These are phyloP conservation scores for Agrochola lota DNA, from an alignment of 2,888 invertebrate genomes.

Conservation along the genomic window DNA sequence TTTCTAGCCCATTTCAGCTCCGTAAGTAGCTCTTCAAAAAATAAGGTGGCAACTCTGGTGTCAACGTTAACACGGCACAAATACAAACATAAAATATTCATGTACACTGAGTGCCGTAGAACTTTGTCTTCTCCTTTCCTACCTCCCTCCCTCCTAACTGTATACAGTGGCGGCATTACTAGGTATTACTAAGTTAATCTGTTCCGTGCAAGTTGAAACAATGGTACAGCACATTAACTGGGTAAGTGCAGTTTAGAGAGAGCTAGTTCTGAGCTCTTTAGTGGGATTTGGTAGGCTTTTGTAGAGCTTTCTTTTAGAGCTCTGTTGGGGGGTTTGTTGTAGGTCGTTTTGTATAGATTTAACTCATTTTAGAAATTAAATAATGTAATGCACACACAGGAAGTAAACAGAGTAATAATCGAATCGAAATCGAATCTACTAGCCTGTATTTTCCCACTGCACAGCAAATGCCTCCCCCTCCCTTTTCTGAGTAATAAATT, in stretches of 20 bases:
- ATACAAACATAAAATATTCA: slow-evolving; percentile 33
- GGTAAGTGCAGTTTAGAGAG: slow-evolving; percentile 26
- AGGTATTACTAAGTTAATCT: slow-evolving; percentile 46
- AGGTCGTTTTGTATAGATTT: neutral
- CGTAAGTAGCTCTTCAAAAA: no score
- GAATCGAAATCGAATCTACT: no score
- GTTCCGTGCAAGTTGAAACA: slow-evolving; percentile 40
- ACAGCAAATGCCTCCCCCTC: neutral
- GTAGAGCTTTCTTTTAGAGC: slow-evolving; percentile 12
- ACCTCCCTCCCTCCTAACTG: slow-evolving; percentile 8
- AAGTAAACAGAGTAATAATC: neutral
- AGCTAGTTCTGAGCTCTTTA: slow-evolving; percentile 27
- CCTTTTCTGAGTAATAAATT: neutral
- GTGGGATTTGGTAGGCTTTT: slow-evolving; percentile 20
- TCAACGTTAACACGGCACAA: slow-evolving; percentile 23
- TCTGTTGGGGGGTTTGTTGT: neutral
- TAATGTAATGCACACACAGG: neutral
- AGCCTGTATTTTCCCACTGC: no score
- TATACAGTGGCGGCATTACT: slow-evolving; percentile 24
- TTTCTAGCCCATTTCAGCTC: no score
- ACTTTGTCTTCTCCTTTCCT: neutral
- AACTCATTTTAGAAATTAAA: neutral
- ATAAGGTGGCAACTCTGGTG: no score
- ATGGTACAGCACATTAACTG: slow-evolving; percentile 21
- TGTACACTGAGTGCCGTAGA: slow-evolving; percentile 5